These are phyloP conservation scores for Hololepta plana DNA, from an alignment of 2,888 invertebrate genomes.

Conservation along the genomic window DNA sequence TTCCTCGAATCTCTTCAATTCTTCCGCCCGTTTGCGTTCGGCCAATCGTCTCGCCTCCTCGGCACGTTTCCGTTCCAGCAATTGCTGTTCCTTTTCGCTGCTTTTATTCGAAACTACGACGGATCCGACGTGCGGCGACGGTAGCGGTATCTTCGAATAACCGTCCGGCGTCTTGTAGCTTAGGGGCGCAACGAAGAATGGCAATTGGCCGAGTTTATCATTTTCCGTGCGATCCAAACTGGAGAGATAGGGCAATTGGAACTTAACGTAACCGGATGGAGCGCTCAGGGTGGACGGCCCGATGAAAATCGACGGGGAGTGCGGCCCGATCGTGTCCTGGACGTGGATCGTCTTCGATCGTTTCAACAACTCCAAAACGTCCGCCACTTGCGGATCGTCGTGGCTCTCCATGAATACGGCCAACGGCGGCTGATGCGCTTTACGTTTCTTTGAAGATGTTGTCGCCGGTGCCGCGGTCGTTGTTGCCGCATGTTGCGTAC, in stretches of 20 bases:
- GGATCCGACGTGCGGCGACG: constrained; percentile 73
- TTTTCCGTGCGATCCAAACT: constrained; percentile 50
- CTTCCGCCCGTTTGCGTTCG: constrained; percentile 7
- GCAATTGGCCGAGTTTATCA: constrained; percentile 54
- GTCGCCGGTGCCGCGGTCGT: constrained; percentile 22
- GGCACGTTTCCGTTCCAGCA: constrained; percentile 7
- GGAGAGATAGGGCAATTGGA: constrained; percentile 67
- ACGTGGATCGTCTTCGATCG: constrained; percentile 59
- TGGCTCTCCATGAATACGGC: constrained; percentile 58
- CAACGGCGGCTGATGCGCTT: constrained; percentile 69
- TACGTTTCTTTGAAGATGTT: constrained; percentile 36
- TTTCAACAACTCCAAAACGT: constrained; percentile 51
- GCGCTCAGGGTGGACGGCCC: constrained; percentile 58
- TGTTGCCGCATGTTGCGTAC: constrained; percentile 13
- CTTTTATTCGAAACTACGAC: constrained; percentile 40
- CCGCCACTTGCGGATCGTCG: constrained; percentile 40
- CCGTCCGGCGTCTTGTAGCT: constrained; percentile 72
- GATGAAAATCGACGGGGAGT: constrained; percentile 61
- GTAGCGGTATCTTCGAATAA: constrained; percentile 70
- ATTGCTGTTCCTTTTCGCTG: constrained; percentile 8
- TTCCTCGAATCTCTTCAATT: too few relatives aligned
- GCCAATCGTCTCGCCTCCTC: constrained; percentile 9
- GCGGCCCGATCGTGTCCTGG: constrained; percentile 49
- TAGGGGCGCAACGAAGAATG: constrained; percentile 72
- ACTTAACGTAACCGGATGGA: constrained; percentile 57